A percentile compares a stretch with the other conserved stretches of the same genome.
phyloP scores from a whole-genome alignment of 2,113 vertebrate species.

The Pongo pygmaeus region DNA sequence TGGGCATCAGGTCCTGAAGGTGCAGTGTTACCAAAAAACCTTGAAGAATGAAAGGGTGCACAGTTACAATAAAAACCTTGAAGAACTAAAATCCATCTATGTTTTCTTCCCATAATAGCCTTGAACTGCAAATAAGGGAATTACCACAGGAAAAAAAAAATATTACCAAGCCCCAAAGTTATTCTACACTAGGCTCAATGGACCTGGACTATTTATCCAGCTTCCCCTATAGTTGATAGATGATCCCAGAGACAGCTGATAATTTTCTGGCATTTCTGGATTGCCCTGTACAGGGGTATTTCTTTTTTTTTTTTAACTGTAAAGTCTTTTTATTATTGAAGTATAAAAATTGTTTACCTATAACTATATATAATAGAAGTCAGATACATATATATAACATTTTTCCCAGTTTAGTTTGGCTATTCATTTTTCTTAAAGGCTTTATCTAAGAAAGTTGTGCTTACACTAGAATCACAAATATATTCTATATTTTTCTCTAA shows the following conservation, averaged over 20 bases:
- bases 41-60: too few relatives aligned
- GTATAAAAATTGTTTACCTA: too few relatives aligned
- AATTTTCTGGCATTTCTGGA: neutral
- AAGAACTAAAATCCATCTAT: conserved; percentile 13
- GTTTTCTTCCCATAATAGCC: conserved; percentile 11
- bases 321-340: too few relatives aligned
- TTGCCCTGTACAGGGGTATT: neutral
- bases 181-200: neutral
- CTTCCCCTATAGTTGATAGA: neutral
- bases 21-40: neutral
- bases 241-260: neutral
- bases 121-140: conserved; percentile 47
- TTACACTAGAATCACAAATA: too few relatives aligned
- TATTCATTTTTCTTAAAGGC: too few relatives aligned
- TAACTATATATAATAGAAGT: too few relatives aligned
- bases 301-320: too few relatives aligned
- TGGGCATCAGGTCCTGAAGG: neutral
- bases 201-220: neutral
- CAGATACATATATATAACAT: too few relatives aligned
- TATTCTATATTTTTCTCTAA: too few relatives aligned
- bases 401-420: too few relatives aligned
- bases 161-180: neutral
- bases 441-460: too few relatives aligned
- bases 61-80: neutral
- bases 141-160: neutral